Base-by-base conservation (phyloP, 2,888 invertebrate species). In the Enchytraeus crypticus region DNA sequence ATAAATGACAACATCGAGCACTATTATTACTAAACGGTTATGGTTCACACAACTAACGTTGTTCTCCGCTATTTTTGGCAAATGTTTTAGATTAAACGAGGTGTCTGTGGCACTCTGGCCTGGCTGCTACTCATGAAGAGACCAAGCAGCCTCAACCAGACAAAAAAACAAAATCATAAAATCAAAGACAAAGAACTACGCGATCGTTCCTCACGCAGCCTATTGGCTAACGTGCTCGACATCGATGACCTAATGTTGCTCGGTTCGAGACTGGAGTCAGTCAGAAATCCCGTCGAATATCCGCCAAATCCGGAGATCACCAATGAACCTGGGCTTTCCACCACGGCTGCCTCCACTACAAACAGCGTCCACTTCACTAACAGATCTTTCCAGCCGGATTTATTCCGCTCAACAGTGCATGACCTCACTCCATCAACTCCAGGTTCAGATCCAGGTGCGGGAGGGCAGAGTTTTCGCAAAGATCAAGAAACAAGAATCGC, bases 51-150 rank as follows among this genome's bases (percentile, higher is more conserved):
- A n/a, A n/a, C n/a, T n/a, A n/a, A n/a, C n/a, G n/a, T n/a, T n/a
- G n/a, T n/a, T n/a, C n/a, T n/a, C n/a, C n/a, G n/a, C n/a, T n/a
- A n/a, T n/a, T n/a, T n/a, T n/a, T n/a, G n/a, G n/a, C n/a, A n/a
- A n/a, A n/a, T n/a, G n/a, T n/a, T n/a, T n/a, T n/a, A 97, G 97
- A 89, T 95, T 75, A 90, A 91, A 82, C 87, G 88, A 72, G 86
- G 96, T 78, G 91, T 98, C 82, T 86, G 97, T 75, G 89, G 90
- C 81, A 97, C 96, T 93, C 84, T 98, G 81, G 97, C 98, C 72
- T 93, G 92, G 86, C 82, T 96, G 74, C 84, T 97, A 78, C 87
- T 95, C 76, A 97, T 98, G 96, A 87, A 88, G 74, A 86, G 96
- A 74, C 97, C 96, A 51, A 93, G 92, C 14, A 23, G 23, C 51